Conservation (phyloP, 2,797 vertebrate species). For the Hyperoplus lanceolatus region DNA sequence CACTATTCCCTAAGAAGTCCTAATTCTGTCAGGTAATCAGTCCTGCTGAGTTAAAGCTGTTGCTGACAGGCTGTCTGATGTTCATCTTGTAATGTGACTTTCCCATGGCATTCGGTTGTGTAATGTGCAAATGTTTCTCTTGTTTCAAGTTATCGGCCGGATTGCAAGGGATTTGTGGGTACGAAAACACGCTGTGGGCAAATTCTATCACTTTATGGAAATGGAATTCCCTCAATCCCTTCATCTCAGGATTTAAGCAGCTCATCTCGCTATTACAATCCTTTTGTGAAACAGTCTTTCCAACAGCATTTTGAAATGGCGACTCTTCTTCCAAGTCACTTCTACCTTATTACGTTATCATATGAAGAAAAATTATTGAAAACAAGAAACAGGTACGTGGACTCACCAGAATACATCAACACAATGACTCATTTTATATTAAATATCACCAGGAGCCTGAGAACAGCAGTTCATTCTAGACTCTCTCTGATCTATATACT, state of each 20-base stretch:
- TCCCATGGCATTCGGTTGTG: constrained; percentile 36
- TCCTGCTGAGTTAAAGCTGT: constrained; percentile 56
- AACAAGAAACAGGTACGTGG: constrained; percentile 50
- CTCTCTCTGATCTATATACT: constrained; percentile 34
- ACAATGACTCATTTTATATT: constrained; percentile 41
- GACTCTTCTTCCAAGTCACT: constrained; percentile 3
- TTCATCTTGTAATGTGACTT: constrained; percentile 49
- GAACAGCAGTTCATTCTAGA: constrained; percentile 41
- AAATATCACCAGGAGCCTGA: constrained; percentile 20
- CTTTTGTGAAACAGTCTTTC: constrained; percentile 49
- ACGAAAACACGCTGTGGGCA: constrained; percentile 59
- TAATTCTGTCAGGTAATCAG: constrained; percentile 69
- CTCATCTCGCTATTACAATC: constrained; percentile 59
- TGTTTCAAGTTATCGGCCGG: constrained; percentile 62
- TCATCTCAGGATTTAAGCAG: constrained; percentile 69
- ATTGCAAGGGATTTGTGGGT: constrained; percentile 69
- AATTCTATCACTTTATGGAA: constrained; percentile 76
- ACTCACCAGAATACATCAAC: no score
- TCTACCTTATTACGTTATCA: constrained; percentile 38
- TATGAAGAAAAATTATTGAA: constrained; percentile 36
- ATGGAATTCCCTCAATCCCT: constrained; percentile 65
- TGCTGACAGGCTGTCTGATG: constrained; percentile 49
- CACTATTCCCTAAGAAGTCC: constrained; percentile 62
- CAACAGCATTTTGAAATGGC: constrained; percentile 31
- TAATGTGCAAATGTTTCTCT: constrained; percentile 52